Base-by-base conservation (phyloP, 2,797 vertebrate genomes). In the Mycteria americana region DNA sequence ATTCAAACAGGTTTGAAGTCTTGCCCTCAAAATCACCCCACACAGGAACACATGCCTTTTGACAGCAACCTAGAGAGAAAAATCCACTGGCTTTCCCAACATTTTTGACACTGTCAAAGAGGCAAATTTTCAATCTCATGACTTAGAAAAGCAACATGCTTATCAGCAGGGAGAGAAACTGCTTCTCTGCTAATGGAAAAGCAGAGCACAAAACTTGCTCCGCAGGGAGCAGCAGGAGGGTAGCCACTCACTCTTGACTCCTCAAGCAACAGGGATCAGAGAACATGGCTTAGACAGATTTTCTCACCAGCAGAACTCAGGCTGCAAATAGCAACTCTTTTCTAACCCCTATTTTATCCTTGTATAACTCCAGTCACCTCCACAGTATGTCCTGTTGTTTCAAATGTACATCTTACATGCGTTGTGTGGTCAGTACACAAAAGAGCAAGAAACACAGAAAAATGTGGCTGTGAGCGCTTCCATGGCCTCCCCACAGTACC, bases 221-320 rank as follows among this genome's bases (percentile, higher is more conserved):
- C 63, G 39, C 19, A 79, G n/a, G 80, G 33, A 87, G 22, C 22
- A 67, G 30, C 33, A 45, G 25, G 7, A 70, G 11, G 5, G 6
- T 18, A 79, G 11, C 18, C 72, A 57, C 28, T 94, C 31, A 13
- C 19, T 81, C 41, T 37, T 50, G 33, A 79, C 19, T 31, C 60
- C 43, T 85, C 30, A 43, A 85, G 33, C 24, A 85, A 73, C 22
- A 51, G 3, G 13, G 27, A 63, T 51, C 27, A 83, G 23, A 85
- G n/a, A 79, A 72, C 3, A 6, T 4, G 0, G 2, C 21, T 74
- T 41, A 60, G 39, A 73, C 3, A 19, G 35, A 35, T 73, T 63
- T 86, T 93, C 30, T 88, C n/a, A 60, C 25, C 33, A 60, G 14
- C 33, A 86, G 73, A 93, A 82, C 48, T 85, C 63, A 90, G 53